Evolutionary conservation across 2,113 vertebrate species (phyloP), one percentile per base, ranked within the genome.

Genomic region (Sander lucioperca): DNA sequence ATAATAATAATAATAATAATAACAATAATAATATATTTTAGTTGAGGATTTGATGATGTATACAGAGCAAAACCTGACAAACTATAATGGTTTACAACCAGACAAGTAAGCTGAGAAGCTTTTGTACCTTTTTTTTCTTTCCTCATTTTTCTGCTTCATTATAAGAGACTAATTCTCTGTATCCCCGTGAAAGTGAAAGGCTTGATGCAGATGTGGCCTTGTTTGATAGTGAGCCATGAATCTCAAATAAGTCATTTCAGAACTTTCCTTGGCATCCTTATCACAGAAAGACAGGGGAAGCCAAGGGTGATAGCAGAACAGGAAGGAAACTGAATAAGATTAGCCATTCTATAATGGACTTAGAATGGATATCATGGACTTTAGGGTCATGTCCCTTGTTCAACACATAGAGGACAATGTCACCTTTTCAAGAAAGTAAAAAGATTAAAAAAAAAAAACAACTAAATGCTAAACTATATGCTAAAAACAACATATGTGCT

Each of bases 1-100:
- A 74, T 73, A 57, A 86, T 77, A 76, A 86, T 77, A 76, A 81
- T n/a, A n/a, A n/a, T n/a, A n/a, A n/a, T 71, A 84, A 80, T 80
- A 33, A 43, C 39, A 43, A 43, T 43, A 39, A 39, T 45, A n/a
- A 65, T 13, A 63, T 8, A 59, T 27, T 85, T 79, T 72, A 75
- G 61, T 14, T 18, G 15, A 66, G 64, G 74, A 80, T 88, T 76
- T 75, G 36, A 83, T 77, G 79, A 92, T 86, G n/a, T n/a, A n/a
- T n/a, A n/a, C 63, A 15, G 77, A 82, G 85, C 43, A 53, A 56
- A 79, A 58, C 63, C 57, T 78, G 65, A 83, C 79, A 78, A 69
- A 68, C 74, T 70, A 63, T 59, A 87, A 43, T 16, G 63, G 25
- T 86, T 85, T 72, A 50, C 66, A 74, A 70, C 54, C 65, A 68